Conservation (phyloP, 2,888 invertebrate genomes). For the Neoitamus cyanurus region DNA sequence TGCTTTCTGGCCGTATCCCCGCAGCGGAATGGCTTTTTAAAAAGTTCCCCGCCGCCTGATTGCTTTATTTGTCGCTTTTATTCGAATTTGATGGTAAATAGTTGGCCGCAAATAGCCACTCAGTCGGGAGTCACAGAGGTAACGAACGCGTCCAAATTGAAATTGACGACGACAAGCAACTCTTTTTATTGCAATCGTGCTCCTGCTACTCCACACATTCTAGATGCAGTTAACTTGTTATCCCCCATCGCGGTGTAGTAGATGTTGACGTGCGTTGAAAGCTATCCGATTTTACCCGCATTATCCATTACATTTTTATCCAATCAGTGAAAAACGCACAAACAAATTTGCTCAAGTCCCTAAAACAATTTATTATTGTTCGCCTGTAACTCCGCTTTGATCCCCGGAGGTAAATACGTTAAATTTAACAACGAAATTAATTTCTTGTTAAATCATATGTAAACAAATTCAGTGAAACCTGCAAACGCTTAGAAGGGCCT, state of each 20-base stretch:
- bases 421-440: neutral
- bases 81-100: slow-evolving; percentile 25
- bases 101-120: neutral
- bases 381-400: neutral
- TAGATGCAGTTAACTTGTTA: too few species aligned
- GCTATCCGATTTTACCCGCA: too few species aligned
- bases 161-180: neutral
- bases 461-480: slow-evolving; percentile 1
- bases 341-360: neutral
- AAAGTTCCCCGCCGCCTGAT: slow-evolving; percentile 5
- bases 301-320: too few species aligned
- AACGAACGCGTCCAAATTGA: neutral
- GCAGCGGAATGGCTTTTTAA: slow-evolving; percentile 10
- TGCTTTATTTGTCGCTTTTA: slow-evolving; percentile 29
- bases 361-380: neutral
- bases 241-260: too few species aligned
- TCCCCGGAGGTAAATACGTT: neutral
- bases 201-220: neutral
- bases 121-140: neutral
- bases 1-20: slow-evolving; percentile 16
- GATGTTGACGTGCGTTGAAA: too few species aligned
- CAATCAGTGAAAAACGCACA: too few species aligned
- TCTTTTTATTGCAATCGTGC: neutral
- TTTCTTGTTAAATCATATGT: neutral
- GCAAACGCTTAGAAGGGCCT: neutral